Conservation (phyloP, 1,140 invertebrate genomes). For the Drosophila biarmipes region DNA sequence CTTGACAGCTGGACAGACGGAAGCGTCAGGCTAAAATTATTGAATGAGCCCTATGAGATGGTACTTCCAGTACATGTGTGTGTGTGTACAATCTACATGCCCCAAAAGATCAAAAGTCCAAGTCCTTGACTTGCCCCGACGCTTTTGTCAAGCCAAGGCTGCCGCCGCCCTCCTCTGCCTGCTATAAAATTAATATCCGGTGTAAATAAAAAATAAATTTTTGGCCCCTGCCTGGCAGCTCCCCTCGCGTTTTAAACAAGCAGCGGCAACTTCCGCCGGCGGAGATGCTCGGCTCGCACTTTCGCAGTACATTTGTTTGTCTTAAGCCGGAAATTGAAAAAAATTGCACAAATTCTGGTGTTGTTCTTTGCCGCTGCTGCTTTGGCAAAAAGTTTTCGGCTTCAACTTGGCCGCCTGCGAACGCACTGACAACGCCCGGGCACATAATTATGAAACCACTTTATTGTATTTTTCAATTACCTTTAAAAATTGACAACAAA, state of each 20-base stretch:
- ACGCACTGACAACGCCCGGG: conserved; percentile 8
- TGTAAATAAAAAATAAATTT: conserved; percentile 78
- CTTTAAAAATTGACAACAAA: conserved; percentile 81
- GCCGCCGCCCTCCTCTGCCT: conserved; percentile 41
- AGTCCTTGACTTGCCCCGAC: conserved; percentile 38
- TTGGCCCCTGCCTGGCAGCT: conserved; percentile 11
- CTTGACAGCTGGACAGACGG: conserved; percentile 70
- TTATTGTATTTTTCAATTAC: conserved; percentile 83
- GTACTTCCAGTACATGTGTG: conserved; percentile 10
- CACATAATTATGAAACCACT: conserved; percentile 74
- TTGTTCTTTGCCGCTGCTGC: conserved; percentile 59
- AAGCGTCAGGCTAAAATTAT: conserved; percentile 73
- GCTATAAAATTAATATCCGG: conserved; percentile 82
- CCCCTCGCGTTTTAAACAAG: conserved; percentile 64
- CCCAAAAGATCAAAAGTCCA: conserved; percentile 69
- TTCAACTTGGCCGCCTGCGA: conserved; percentile 40
- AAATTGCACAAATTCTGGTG: conserved; percentile 55
- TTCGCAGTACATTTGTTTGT: conserved; percentile 77
- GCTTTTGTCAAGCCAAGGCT: conserved; percentile 68
- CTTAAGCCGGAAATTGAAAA: conserved; percentile 82
- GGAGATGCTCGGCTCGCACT: conserved; percentile 44
- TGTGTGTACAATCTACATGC: conserved; percentile 16
- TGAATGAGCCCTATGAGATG: conserved; percentile 38
- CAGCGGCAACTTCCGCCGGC: conserved; percentile 71
- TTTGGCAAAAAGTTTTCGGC: conserved; percentile 60